A percentile compares a stretch with the other conserved stretches of the same genome.
These are phyloP conservation scores for Camponotus floridanus DNA, from an alignment of 1,140 invertebrate genomes.

Conservation along the genomic window DNA sequence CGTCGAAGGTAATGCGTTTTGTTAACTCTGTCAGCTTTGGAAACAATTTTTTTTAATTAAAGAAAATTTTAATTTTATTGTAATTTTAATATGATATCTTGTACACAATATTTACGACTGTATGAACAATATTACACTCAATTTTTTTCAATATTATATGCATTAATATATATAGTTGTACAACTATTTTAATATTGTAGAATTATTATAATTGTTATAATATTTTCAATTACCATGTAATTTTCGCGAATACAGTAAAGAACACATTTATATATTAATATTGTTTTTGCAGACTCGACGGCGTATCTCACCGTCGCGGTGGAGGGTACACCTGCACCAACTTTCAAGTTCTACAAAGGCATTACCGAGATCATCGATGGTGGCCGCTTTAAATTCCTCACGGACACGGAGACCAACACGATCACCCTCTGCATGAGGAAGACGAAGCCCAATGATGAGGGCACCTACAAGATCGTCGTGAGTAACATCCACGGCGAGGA, in stretches of 20 bases:
- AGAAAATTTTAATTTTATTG: no score
- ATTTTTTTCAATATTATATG: no score
- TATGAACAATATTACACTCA: no score
- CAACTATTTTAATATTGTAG: no score
- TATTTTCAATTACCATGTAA: not conserved
- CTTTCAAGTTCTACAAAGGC: constrained; percentile 98
- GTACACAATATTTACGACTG: no score
- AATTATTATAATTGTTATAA: not conserved
- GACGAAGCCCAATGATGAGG: constrained; percentile 98
- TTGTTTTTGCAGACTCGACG: constrained; percentile 90
- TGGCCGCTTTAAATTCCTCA: constrained; percentile 96
- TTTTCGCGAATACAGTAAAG: no score
- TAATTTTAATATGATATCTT: not conserved
- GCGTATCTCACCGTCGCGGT: constrained; percentile 95
- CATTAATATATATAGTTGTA: no score
- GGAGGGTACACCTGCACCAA: constrained; percentile 96
- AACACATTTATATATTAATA: not conserved
- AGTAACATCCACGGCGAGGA: constrained; percentile 98
- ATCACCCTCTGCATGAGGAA: constrained; percentile 98
- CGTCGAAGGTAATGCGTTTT: constrained; percentile 92
- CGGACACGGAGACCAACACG: constrained; percentile 95
- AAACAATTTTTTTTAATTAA: no score
- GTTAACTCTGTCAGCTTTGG: not conserved
- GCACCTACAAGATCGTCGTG: constrained; percentile 97
- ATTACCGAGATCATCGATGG: constrained; percentile 96